These are phyloP conservation scores for Trichechus manatus DNA, from an alignment of 2,113 vertebrate genomes.

Conservation along the genomic window DNA sequence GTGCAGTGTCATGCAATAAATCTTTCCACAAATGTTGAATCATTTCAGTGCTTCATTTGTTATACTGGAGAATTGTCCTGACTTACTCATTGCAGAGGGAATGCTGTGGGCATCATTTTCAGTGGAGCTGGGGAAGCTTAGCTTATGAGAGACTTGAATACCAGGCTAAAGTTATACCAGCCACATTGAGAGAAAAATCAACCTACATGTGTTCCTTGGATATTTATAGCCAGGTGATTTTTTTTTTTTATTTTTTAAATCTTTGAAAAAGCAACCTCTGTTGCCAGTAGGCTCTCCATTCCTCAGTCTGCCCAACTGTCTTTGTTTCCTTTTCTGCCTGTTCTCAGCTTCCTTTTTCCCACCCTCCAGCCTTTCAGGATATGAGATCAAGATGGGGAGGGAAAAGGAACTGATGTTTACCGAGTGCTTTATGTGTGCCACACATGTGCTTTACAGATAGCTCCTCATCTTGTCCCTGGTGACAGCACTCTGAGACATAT, in stretches of 20 bases:
- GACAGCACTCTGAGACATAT: neutral
- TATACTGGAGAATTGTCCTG: neutral
- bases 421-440: neutral
- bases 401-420: neutral
- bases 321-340: neutral
- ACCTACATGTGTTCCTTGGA: neutral
- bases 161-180: neutral
- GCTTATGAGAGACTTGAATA: neutral
- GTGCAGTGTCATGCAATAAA: neutral
- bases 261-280: neutral
- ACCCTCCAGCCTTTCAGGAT: neutral
- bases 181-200: neutral
- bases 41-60: neutral
- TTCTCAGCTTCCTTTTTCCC: neutral
- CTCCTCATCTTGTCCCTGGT: neutral
- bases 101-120: neutral
- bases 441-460: neutral
- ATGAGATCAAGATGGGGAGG: neutral
- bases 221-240: neutral
- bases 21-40: neutral
- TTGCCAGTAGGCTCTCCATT: neutral
- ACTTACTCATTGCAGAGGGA: neutral
- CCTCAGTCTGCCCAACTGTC: neutral
- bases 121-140: neutral
- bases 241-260: neutral